These are phyloP conservation scores for Phyllotreta cruciferae DNA, from an alignment of 2,888 invertebrate species.

Conservation along the genomic window DNA sequence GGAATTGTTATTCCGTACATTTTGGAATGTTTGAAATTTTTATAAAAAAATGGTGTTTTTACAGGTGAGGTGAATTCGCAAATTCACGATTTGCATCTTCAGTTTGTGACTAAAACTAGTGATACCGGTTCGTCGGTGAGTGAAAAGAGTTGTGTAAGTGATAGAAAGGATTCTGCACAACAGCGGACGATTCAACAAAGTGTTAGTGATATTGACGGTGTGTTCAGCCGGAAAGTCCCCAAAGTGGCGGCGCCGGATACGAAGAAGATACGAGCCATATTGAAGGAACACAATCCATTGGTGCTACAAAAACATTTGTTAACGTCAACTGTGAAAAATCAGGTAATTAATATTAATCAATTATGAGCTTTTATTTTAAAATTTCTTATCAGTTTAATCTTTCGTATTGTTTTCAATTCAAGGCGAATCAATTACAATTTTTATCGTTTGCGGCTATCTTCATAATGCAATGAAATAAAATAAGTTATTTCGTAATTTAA, in stretches of 20 bases:
- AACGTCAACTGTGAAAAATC: constrained; percentile 82
- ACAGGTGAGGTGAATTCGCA: constrained; percentile 63
- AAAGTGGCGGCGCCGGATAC: constrained; percentile 74
- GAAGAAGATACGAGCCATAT: constrained; percentile 82
- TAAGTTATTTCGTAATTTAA: no score
- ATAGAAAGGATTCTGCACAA: constrained; percentile 44
- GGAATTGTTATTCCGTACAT: no score
- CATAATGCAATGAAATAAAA: no score
- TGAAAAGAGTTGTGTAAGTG: constrained; percentile 41
- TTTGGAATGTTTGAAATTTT: neutral
- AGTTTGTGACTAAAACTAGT: constrained; percentile 59
- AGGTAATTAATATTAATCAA: constrained; percentile 64
- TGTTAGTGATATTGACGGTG: constrained; percentile 72
- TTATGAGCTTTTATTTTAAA: no score
- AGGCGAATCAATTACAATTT: no score
- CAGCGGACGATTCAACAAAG: constrained; percentile 48
- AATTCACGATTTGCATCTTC: constrained; percentile 64
- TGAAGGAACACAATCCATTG: constrained; percentile 80
- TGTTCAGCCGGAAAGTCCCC: constrained; percentile 70
- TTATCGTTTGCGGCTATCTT: no score
- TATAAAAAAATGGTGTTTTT: constrained; percentile 14
- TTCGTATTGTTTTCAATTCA: no score
- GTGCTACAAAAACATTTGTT: constrained; percentile 86
- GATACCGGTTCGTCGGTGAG: constrained; percentile 55
- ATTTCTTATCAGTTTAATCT: no score